Conservation (phyloP, 2,797 vertebrate genomes). For the Brachymystax lenok region DNA sequence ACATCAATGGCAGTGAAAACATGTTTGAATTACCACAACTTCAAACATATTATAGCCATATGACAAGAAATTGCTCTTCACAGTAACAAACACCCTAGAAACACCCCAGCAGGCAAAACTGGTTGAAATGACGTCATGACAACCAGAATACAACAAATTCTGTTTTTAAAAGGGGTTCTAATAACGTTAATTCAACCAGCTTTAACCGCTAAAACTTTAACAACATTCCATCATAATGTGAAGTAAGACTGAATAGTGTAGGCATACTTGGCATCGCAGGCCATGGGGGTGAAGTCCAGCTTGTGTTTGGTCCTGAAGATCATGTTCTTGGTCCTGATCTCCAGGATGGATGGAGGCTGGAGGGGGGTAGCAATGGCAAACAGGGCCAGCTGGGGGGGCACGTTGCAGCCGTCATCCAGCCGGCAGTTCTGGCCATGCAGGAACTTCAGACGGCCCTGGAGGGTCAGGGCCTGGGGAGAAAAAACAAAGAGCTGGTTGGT, state of each 20-base stretch:
- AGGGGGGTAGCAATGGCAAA: conserved; percentile 68
- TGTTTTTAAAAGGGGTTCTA: not conserved
- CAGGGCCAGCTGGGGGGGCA: conserved; percentile 59
- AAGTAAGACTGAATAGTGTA: not conserved
- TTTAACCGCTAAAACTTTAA: not conserved
- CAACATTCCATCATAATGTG: not conserved
- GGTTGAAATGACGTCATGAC: not conserved
- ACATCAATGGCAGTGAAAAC: no score
- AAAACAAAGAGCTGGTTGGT: not conserved
- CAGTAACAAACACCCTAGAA: no score
- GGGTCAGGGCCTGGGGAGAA: conserved; percentile 62
- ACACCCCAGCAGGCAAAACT: not conserved
- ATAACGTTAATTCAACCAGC: not conserved
- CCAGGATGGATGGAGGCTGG: conserved; percentile 66
- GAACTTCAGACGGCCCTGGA: conserved; percentile 66
- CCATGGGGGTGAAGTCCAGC: conserved; percentile 74
- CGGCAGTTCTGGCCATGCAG: conserved; percentile 60
- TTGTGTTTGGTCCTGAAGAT: conserved; percentile 77
- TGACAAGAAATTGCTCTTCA: not conserved
- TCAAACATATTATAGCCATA: no score
- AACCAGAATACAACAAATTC: not conserved
- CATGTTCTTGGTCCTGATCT: conserved; percentile 66
- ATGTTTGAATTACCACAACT: no score
- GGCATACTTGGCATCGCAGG: conserved; percentile 70
- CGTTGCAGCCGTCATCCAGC: conserved; percentile 21